Conservation (phyloP, 2,797 vertebrate genomes). For the Scleropages formosus region DNA sequence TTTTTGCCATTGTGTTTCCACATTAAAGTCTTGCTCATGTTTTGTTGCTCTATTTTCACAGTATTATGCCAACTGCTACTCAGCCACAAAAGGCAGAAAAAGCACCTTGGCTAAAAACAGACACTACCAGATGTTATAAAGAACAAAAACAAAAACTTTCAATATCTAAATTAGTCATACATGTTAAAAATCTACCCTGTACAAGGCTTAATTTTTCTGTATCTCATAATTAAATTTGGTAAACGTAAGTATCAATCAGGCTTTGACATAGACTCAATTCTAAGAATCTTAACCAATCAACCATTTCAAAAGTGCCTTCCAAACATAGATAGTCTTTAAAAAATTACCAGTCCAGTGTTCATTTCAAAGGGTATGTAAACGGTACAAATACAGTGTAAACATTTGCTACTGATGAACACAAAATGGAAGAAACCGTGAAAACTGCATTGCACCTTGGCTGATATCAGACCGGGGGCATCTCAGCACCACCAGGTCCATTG, state of each 20-base stretch:
- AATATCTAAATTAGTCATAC: conserved; percentile 67
- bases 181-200: conserved; percentile 69
- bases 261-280: conserved; percentile 60
- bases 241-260: conserved; percentile 61
- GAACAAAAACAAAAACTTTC: conserved; percentile 42
- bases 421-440: conserved; percentile 55
- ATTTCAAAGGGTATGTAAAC: conserved; percentile 31
- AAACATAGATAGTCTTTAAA: conserved; percentile 54
- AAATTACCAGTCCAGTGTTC: conserved; percentile 49
- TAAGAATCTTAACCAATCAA: conserved; percentile 35
- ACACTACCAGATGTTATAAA: conserved; percentile 58
- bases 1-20: no score
- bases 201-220: conserved; percentile 71
- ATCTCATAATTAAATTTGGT: conserved; percentile 62
- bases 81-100: conserved; percentile 47
- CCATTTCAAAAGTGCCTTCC: neutral
- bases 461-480: conserved; percentile 52
- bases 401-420: conserved; percentile 60
- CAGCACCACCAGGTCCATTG: neutral
- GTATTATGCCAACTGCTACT: conserved; percentile 67
- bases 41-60: conserved; percentile 74
- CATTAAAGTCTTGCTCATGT: neutral
- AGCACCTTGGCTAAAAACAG: conserved; percentile 57
- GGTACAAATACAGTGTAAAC: conserved; percentile 65
- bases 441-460: conserved; percentile 58